Conservation (phyloP, 1,140 invertebrate genomes). For the Metaphire vulgaris region DNA sequence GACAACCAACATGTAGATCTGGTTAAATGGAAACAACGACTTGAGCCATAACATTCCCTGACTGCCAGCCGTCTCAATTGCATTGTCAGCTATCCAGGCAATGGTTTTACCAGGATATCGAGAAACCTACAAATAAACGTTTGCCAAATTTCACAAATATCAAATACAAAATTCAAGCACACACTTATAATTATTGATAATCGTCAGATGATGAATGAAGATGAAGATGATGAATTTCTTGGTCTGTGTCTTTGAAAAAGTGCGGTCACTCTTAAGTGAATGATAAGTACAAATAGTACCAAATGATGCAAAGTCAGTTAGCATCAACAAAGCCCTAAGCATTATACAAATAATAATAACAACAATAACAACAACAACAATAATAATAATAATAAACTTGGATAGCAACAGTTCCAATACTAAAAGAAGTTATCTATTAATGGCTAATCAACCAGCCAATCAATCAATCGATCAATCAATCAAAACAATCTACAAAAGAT, state of each 20-base stretch:
- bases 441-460: too few species aligned
- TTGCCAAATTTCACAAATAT: conserved; percentile 50
- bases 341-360: too few species aligned
- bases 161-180: background rate
- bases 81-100: conserved; percentile 54
- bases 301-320: background rate
- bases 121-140: conserved; percentile 65
- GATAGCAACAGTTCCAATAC: conserved; percentile 52
- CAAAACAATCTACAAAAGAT: too few species aligned
- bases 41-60: conserved; percentile 39
- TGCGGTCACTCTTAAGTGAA: background rate
- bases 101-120: conserved; percentile 65
- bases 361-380: background rate
- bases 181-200: background rate
- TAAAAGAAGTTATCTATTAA: too few species aligned
- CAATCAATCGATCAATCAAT: too few species aligned
- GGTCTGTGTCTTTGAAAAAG: background rate
- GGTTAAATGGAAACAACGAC: conserved; percentile 21
- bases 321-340: too few species aligned
- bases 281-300: background rate
- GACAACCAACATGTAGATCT: conserved; percentile 59
- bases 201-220: background rate
- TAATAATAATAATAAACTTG: background rate
- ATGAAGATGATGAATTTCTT: background rate
- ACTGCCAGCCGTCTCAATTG: conserved; percentile 22